Conservation (phyloP, 2,797 vertebrate species). For the Alectoris magna region DNA sequence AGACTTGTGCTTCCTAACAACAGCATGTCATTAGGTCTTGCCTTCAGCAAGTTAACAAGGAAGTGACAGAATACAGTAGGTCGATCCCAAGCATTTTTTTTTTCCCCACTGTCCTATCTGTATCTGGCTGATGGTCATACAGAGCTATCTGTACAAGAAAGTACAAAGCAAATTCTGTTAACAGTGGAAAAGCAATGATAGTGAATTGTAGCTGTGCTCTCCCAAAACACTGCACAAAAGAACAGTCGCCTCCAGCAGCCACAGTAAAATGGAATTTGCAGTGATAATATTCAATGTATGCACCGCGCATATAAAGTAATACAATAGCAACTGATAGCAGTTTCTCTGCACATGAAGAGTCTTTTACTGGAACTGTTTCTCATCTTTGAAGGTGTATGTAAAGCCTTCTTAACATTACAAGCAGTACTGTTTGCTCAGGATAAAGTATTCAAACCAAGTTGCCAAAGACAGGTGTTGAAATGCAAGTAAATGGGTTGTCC, state of each 20-base stretch:
- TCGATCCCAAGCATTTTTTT: conserved; percentile 1
- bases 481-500: not conserved
- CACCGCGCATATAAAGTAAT: not conserved
- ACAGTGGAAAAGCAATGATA: conserved; percentile 40
- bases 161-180: not conserved
- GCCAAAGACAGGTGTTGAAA: not conserved
- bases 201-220: conserved; percentile 25
- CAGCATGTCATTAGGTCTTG: conserved; percentile 49
- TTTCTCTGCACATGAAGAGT: not conserved
- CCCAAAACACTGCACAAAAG: conserved; percentile 45
- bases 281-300: not conserved
- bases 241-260: not conserved
- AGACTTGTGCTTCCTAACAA: conserved; percentile 21
- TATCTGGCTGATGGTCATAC: not conserved
- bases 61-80: conserved; percentile 37
- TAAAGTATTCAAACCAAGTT: not conserved
- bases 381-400: not conserved
- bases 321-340: not conserved
- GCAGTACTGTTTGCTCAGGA: not conserved
- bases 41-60: conserved; percentile 41
- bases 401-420: conserved; percentile 5
- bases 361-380: not conserved
- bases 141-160: conserved; percentile 14
- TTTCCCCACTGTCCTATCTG: not conserved
- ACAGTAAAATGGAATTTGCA: conserved; percentile 22